Base-by-base conservation (phyloP, 2,797 vertebrate species). In the Moxostoma hubbsi region DNA sequence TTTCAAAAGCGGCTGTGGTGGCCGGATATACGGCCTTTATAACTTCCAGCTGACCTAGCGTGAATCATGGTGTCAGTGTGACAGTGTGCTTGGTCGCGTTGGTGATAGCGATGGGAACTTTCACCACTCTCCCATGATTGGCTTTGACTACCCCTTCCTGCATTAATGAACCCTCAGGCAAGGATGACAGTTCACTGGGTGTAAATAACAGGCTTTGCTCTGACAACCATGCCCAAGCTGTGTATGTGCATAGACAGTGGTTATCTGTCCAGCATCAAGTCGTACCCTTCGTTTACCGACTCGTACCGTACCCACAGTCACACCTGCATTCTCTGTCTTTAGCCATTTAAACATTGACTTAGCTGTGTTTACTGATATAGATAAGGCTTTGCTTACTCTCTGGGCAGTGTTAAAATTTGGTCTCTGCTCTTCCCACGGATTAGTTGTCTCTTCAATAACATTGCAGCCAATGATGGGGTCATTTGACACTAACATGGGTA, bases 151-250 rank as follows among this genome's bases (percentile, higher is more conserved):
- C 11, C 1, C 58, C 70, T 9, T 84, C 70, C 15, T 13, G 16
- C 12, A 9, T 47, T 0, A 62, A 1, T 0, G 80, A 5, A 4
- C 70, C 74, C 7, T 86, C 76, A n/a, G 72, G 70, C 18, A 76
- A 50, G 5, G 58, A 63, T 11, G 57, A 12, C 5, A 15, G n/a
- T 9, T 75, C 12, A 12, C 47, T 54, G 1, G 81, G 46, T 45
- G 7, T 5, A 6, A 85, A 85, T 0, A 78, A 16, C 47, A 86
- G 68, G 4, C 70, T 59, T 6, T 86, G 81, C 2, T 72, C 74
- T 15, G 4, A 4, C 2, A 59, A 62, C 12, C n/a, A 47, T 6
- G 6, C 5, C 55, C 53, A 2, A 78, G 9, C 7, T 75, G 59
- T 67, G 66, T 80, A 10, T 11, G 9, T 2, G 54, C 47, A 50